phyloP scores from a whole-genome alignment of 2,797 vertebrate species.

The Caiman crocodilus region DNA sequence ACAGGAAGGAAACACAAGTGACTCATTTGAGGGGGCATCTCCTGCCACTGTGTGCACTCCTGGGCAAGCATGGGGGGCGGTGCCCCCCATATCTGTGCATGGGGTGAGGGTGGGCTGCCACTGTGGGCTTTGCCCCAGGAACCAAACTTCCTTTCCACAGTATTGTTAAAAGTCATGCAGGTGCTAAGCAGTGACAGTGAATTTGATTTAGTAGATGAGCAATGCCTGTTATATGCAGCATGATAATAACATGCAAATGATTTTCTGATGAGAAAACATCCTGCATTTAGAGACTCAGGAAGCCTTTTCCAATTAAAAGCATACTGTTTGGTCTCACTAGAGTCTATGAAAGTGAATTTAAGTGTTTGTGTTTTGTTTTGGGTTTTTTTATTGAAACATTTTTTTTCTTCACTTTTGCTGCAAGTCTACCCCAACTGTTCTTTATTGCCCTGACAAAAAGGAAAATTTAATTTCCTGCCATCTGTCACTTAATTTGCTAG shows the following conservation, averaged over 20 bases:
- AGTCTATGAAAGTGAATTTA: slow-evolving; percentile 33
- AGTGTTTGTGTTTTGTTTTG: background rate
- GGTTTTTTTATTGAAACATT: background rate
- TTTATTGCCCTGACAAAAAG: slow-evolving; percentile 49
- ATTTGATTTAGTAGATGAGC: slow-evolving; percentile 37
- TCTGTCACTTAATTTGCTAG: slow-evolving; percentile 41
- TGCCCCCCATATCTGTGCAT: no score
- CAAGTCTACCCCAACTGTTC: slow-evolving; percentile 26
- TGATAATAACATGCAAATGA: background rate
- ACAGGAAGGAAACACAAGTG: no score
- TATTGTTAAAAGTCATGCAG: background rate
- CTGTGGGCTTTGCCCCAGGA: no score
- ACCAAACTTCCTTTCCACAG: no score
- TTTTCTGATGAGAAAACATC: background rate
- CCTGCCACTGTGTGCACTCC: no score
- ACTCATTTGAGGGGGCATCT: no score
- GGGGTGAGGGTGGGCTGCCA: no score
- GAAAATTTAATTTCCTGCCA: slow-evolving; percentile 45
- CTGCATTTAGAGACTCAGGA: slow-evolving; percentile 6
- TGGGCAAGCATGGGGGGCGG: no score
- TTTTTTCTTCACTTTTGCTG: slow-evolving; percentile 22
- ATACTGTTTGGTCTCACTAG: slow-evolving; percentile 47
- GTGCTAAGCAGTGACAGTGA: slow-evolving; percentile 33
- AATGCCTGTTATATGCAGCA: slow-evolving; percentile 32
- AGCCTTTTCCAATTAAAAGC: slow-evolving; percentile 44